Base-by-base conservation (phyloP, 1,140 invertebrate species). In the Nasonia giraulti region DNA sequence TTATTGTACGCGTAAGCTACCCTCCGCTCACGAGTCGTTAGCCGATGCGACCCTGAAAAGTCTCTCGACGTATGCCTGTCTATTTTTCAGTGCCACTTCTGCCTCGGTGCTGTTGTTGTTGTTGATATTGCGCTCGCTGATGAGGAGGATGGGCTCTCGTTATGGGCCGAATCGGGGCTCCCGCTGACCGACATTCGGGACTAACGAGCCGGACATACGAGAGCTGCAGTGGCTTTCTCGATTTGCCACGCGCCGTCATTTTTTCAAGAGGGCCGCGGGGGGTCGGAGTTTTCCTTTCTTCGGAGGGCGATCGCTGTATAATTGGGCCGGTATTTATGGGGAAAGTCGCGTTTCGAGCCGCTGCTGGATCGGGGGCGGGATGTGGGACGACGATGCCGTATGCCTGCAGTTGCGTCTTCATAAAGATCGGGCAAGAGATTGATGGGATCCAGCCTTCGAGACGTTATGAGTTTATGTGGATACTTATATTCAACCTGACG, bases 21-120 rank as follows among this genome's bases (percentile, higher is more conserved):
- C 17, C 82, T 86, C 83, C 83, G 82, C 86, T 88, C 88, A 87
- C 87, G 85, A 87, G 85, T 86, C 88, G 87, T 89, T 89, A 88
- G 85, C 73, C 6, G 17, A 62, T 17, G 6, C 17, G 55, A 62
- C 55, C 55, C 55, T 62, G 55, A 62, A 62, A 62, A 62, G 17
- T n/a, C 17, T 7, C 55, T 7, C 55, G 17, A 20, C 17, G 55
- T 17, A 20, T 17, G 55, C 23, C 0, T 17, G 23, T 17, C 27
- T 77, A 86, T 85, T 87, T 86, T 87, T 85, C 79, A 86, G n/a
- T 62, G 47, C 47, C 47, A 62, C 55, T 62, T n/a, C 47, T 12
- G 47, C 47, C 2, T 4, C 47, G 47, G 0, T 50, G 47, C 47
- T 50, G 10, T 11, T 50, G 47, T 50, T 62, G 20, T 62, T 62